Evolutionary conservation across 2,797 vertebrate genomes (phyloP), one percentile per base, ranked within the genome.

Genomic region (Oreortyx pictus): DNA sequence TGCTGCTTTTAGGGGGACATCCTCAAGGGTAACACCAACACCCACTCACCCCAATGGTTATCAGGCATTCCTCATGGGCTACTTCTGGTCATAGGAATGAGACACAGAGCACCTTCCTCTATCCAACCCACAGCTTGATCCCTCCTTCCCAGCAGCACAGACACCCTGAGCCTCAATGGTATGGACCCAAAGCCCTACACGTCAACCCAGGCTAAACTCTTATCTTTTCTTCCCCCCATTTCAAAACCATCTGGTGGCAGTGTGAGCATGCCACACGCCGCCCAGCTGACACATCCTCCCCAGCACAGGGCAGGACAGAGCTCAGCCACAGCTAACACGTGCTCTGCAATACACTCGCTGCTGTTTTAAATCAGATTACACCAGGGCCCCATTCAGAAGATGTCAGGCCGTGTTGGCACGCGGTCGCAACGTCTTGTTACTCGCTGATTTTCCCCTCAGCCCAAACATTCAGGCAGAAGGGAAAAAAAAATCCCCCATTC

Each of bases 281-380:
- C 66, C 89, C 95, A 95, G 94, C 90, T 93, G 94, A 95, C 86
- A 78, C 92, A 93, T 92, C 62, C 73, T 82, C 59, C 9, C 73
- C 24, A 70, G 57, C 61, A 62, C 88, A 78, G 92, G 84, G 88
- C 93, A 94, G 92, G 84, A 94, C 82, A 68, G 96, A 68, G 96
- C 93, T 90, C 92, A 92, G 94, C 47, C 88, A 49, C 88, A 92
- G 92, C 73, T 25, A 73, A 88, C 93, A 94, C 89, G 87, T 92
- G 94, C 92, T 92, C 90, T 0, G 3, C 94, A 94, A 86, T 93
- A 94, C 93, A 94, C 82, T 94, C 93, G 35, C 87, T 52, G 87
- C 67, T 92, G 92, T 18, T 92, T 88, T 27, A 67, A 82, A 96
- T 72, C 82, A 71, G 29, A 91, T 90, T 89, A 86, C 95, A 87